Evolutionary conservation across 2,888 invertebrate species (phyloP).

Genomic region (Hypolimnas misippus): DNA sequence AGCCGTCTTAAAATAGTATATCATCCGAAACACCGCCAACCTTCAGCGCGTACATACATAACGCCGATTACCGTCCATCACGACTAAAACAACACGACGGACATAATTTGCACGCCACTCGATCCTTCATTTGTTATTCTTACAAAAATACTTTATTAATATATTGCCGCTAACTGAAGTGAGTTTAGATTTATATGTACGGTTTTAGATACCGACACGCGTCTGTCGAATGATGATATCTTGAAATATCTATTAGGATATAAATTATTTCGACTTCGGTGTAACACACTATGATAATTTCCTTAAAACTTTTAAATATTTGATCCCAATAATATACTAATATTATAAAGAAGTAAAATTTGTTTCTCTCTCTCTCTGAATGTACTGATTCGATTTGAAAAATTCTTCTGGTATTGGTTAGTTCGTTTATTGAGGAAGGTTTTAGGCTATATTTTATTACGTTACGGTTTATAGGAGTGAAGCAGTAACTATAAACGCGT

Average conservation of each 20-base stretch:
- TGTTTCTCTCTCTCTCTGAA: no score
- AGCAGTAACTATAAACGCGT: no score
- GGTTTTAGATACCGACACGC: slow-evolving; percentile 1
- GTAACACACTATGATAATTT: not conserved
- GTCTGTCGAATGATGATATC: not conserved
- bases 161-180: slow-evolving; percentile 27
- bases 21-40: slow-evolving; percentile 32
- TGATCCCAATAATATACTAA: no score
- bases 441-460: no score
- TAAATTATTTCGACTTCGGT: no score
- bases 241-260: not conserved
- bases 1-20: slow-evolving; percentile 31
- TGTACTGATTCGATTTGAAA: no score
- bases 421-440: no score
- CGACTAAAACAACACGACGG: slow-evolving; percentile 43
- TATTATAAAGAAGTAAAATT: no score
- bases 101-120: slow-evolving; percentile 49
- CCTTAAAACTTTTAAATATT: no score
- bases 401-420: no score
- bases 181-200: not conserved
- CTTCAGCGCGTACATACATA: slow-evolving; percentile 32
- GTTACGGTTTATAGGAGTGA: no score
- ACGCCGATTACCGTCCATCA: slow-evolving; percentile 45
- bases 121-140: slow-evolving; percentile 66
- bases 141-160: slow-evolving; percentile 46